Percentiles rank a stretch among this genome's conserved stretches.
Conservation (phyloP, 2,888 invertebrate genomes). For the Camptogramma bilineatum region DNA sequence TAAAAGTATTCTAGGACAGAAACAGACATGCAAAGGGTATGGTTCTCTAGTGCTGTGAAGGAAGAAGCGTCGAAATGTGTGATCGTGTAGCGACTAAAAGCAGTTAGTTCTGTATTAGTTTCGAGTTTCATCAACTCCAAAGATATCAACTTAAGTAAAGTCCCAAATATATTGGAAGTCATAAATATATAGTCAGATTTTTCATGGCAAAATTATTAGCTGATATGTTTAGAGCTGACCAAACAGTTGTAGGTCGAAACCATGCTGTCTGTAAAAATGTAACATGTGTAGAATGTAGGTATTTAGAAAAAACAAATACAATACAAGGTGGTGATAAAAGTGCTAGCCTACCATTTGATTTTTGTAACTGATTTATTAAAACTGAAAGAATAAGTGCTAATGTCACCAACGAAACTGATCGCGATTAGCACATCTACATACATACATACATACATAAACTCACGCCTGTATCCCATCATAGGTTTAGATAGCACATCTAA, state of each 20-base stretch:
- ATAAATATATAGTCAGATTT: neutral
- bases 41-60: constrained; percentile 51
- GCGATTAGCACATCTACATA: no score
- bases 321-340: neutral
- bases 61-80: constrained; percentile 74
- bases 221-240: neutral
- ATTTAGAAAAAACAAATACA: neutral
- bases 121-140: neutral
- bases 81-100: constrained; percentile 74
- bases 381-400: no score
- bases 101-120: constrained; percentile 24
- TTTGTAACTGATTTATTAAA: neutral
- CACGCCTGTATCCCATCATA: no score
- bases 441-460: no score
- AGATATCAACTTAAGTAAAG: neutral
- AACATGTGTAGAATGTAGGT: neutral
- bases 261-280: constrained; percentile 5
- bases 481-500: no score
- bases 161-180: neutral
- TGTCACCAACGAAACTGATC: no score
- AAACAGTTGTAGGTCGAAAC: neutral
- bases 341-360: neutral
- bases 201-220: neutral
- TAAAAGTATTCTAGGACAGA: constrained; percentile 26
- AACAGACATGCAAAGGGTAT: constrained; percentile 49